Conservation (phyloP, 2,797 vertebrate genomes). For the Carapus acus region DNA sequence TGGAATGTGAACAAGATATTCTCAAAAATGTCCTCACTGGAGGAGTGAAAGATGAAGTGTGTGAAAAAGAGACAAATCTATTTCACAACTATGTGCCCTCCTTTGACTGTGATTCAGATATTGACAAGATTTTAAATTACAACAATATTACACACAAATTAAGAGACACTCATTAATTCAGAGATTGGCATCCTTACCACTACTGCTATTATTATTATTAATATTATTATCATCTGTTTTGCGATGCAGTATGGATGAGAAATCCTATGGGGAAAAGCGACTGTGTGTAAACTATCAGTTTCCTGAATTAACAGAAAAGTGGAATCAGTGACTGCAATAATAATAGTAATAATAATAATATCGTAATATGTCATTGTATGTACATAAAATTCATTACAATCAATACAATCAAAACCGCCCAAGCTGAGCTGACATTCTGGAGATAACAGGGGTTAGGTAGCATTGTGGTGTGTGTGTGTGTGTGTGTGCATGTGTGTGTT, state of each 20-base stretch:
- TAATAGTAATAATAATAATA: constrained; percentile 63
- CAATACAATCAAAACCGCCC: constrained; percentile 82
- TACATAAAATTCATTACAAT: constrained; percentile 77
- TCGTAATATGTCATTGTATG: constrained; percentile 70
- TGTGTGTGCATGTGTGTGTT: constrained; percentile 24
- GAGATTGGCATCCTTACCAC: constrained; percentile 72
- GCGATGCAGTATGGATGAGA: constrained; percentile 59
- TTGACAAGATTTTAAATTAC: constrained; percentile 74
- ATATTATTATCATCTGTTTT: constrained; percentile 61
- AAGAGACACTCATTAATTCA: constrained; percentile 78
- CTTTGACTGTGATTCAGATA: constrained; percentile 70
- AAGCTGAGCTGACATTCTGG: constrained; percentile 79
- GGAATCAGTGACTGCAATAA: constrained; percentile 63
- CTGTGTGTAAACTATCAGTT: constrained; percentile 49
- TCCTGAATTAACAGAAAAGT: constrained; percentile 61
- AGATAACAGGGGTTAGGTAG: constrained; percentile 68
- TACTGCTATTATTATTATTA: constrained; percentile 63
- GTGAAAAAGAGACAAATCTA: constrained; percentile 45
- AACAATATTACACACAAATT: constrained; percentile 78
- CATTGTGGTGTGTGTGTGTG: constrained; percentile 44
- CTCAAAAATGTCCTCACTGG: constrained; percentile 21
- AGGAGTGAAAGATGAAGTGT: constrained; percentile 37
- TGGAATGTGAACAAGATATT: constrained; percentile 32
- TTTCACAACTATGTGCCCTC: constrained; percentile 71
- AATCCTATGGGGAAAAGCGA: constrained; percentile 50